Conservation (phyloP, 2,888 invertebrate genomes). For the Phlogophora meticulosa region DNA sequence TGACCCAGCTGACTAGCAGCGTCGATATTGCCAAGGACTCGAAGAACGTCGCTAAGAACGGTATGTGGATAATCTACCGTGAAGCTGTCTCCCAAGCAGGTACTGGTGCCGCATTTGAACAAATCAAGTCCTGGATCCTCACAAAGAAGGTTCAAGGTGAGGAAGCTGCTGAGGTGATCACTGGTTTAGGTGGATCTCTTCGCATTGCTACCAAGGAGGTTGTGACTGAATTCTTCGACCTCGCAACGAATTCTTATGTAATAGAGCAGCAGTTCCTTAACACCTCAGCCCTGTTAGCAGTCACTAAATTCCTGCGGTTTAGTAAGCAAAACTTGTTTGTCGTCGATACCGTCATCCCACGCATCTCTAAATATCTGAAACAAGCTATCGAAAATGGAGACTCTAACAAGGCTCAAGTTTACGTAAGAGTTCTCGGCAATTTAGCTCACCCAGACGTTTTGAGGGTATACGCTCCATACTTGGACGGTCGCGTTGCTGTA, state of each 20-base stretch:
- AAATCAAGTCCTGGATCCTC: constrained; percentile 91
- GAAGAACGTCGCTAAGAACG: constrained; percentile 80
- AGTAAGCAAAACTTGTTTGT: constrained; percentile 91
- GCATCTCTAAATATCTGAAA: constrained; percentile 88
- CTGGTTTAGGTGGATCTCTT: constrained; percentile 87
- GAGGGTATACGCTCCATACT: constrained; percentile 92
- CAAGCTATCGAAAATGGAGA: constrained; percentile 90
- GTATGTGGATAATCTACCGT: constrained; percentile 92
- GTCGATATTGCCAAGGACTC: constrained; percentile 84
- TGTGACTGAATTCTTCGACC: constrained; percentile 90
- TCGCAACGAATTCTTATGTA: constrained; percentile 90
- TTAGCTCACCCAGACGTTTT: constrained; percentile 92
- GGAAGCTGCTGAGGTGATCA: constrained; percentile 92
- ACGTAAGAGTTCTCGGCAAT: constrained; percentile 92
- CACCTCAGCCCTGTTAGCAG: constrained; percentile 90
- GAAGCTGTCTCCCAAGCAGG: constrained; percentile 93
- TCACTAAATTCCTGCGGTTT: constrained; percentile 90
- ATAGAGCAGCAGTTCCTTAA: constrained; percentile 88
- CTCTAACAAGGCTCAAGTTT: constrained; percentile 90
- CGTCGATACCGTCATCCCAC: constrained; percentile 91
- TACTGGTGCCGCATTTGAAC: constrained; percentile 92
- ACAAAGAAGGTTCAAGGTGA: constrained; percentile 87
- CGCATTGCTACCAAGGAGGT: constrained; percentile 92
- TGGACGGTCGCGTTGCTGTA: constrained; percentile 91
- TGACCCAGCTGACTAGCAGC: constrained; percentile 88